These are phyloP conservation scores for Megathymus violae DNA, from an alignment of 1,140 invertebrate genomes.

Conservation along the genomic window DNA sequence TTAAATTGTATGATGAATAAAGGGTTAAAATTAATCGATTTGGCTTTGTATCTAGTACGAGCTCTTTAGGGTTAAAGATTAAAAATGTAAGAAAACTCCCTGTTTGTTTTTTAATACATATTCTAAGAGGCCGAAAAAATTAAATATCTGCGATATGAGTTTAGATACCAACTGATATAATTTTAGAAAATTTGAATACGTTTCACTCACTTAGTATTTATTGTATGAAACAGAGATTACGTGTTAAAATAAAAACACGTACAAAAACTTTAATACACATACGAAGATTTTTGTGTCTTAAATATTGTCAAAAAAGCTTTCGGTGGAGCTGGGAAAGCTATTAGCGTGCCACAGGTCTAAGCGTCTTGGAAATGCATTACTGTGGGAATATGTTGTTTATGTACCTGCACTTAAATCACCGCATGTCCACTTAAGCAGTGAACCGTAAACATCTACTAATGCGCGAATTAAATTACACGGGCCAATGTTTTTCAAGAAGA, in stretches of 20 bases:
- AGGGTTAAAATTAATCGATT: neutral
- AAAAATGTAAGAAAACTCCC: no score
- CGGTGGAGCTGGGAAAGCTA: constrained; percentile 23
- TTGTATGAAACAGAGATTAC: no score
- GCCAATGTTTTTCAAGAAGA: constrained; percentile 23
- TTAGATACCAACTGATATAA: no score
- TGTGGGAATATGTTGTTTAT: constrained; percentile 38
- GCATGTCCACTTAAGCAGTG: constrained; percentile 48
- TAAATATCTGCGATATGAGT: no score
- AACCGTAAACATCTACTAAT: constrained; percentile 51
- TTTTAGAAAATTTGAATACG: no score
- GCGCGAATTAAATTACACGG: constrained; percentile 33
- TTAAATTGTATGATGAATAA: neutral
- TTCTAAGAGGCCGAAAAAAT: no score
- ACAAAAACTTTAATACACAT: no score
- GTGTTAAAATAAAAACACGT: no score
- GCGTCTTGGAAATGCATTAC: constrained; percentile 29
- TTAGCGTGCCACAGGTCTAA: constrained; percentile 1
- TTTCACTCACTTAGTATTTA: no score
- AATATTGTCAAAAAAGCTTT: constrained; percentile 26
- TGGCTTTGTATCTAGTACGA: neutral
- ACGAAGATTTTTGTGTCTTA: no score
- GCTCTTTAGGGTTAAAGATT: no score
- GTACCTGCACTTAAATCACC: constrained; percentile 49
- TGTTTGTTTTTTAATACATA: no score